These are phyloP conservation scores for Euura lappo DNA, from an alignment of 1,140 invertebrate genomes.

Conservation along the genomic window DNA sequence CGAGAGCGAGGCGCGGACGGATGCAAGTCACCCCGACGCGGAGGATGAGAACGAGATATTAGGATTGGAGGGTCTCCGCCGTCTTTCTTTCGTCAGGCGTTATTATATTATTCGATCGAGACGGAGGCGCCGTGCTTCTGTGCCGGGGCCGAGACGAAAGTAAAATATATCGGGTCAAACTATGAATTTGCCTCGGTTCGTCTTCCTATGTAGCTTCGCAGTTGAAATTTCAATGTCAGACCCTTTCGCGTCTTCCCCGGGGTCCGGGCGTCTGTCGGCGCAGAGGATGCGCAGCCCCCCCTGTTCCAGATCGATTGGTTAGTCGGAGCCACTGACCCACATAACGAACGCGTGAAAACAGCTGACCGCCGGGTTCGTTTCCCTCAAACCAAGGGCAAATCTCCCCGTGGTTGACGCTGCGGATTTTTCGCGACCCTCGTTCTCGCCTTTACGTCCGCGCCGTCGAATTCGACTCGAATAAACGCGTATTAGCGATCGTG, in stretches of 20 bases:
- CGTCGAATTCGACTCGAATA: not conserved
- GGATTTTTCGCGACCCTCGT: not conserved
- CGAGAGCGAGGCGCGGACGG: conserved; percentile 32
- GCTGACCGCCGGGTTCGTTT: conserved; percentile 39
- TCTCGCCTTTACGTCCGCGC: not conserved
- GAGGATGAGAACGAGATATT: conserved; percentile 27
- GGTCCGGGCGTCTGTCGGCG: not conserved
- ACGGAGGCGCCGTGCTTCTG: conserved; percentile 50
- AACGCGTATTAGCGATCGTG: not conserved
- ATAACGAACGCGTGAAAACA: conserved; percentile 44
- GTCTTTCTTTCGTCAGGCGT: not conserved
- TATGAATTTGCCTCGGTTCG: too few species aligned
- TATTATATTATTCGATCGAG: not conserved
- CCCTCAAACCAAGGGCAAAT: conserved; percentile 1
- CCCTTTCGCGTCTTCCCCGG: not conserved
- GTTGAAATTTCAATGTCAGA: too few species aligned
- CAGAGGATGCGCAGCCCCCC: not conserved
- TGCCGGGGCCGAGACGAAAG: too few species aligned
- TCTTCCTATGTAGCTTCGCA: too few species aligned
- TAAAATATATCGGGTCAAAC: too few species aligned
- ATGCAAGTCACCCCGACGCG: conserved; percentile 53
- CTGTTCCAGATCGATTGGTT: conserved; percentile 48
- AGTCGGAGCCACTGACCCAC: conserved; percentile 48
- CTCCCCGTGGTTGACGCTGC: not conserved
- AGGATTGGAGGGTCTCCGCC: not conserved